A percentile compares a stretch with the other conserved stretches of the same genome.
phyloP scores from a whole-genome alignment of 2,797 vertebrate genomes.

The Sciaenops ocellatus region DNA sequence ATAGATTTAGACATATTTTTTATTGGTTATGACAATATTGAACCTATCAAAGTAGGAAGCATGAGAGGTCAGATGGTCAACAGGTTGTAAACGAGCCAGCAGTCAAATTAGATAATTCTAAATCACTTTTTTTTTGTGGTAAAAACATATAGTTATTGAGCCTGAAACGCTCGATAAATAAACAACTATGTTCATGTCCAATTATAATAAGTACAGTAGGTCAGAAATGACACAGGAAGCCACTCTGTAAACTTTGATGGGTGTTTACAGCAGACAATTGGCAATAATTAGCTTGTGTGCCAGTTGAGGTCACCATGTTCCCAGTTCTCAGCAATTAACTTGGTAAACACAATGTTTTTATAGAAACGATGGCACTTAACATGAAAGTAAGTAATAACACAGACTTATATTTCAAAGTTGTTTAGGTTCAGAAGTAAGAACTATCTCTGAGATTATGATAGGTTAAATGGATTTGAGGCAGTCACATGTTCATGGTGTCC shows the following conservation, averaged over 20 bases:
- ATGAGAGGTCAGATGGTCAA: not conserved
- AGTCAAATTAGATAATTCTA: not conserved
- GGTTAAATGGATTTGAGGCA: no score
- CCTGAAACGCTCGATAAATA: not conserved
- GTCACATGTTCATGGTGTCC: constrained; percentile 1
- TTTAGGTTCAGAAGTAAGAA: not conserved
- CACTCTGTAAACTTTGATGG: not conserved
- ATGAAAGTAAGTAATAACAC: not conserved
- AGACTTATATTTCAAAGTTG: not conserved
- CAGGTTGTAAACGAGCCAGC: not conserved
- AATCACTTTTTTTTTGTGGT: not conserved
- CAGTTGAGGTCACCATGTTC: not conserved
- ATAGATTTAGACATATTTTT: not conserved
- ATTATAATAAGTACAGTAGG: no score
- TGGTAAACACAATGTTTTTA: not conserved
- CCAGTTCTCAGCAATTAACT: not conserved
- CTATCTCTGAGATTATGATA: not conserved
- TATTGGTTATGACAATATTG: not conserved
- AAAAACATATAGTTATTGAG: not conserved
- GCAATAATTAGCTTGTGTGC: not conserved
- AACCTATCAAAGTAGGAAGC: not conserved
- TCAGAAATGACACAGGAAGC: not conserved
- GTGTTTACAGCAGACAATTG: not conserved
- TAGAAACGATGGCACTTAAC: not conserved
- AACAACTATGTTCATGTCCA: not conserved